phyloP scores from a whole-genome alignment of 1,140 invertebrate genomes.

The Conus ventricosus region DNA sequence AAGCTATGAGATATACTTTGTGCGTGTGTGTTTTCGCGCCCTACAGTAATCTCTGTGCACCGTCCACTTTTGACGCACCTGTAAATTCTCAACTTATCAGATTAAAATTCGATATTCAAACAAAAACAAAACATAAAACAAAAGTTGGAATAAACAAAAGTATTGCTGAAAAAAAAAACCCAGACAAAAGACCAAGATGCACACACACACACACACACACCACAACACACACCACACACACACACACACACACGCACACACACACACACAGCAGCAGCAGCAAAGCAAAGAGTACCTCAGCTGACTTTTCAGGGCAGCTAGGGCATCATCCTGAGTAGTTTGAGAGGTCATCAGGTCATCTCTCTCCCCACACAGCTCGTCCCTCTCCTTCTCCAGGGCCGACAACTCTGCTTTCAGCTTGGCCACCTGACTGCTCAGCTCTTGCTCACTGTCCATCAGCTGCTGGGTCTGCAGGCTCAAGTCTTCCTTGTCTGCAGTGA shows the following conservation, averaged over 20 bases:
- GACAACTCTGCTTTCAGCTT: constrained; percentile 56
- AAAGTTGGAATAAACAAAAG: not conserved
- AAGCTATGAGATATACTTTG: too few species aligned
- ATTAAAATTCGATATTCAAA: too few species aligned
- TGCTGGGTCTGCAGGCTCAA: constrained; percentile 59
- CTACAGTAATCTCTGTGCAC: too few species aligned
- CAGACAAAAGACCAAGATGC: not conserved
- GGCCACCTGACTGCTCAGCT: constrained; percentile 57
- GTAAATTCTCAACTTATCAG: too few species aligned
- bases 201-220: not conserved
- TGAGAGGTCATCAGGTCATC: constrained; percentile 34
- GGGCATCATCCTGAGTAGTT: constrained; percentile 1
- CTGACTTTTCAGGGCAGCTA: not conserved
- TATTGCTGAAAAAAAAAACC: not conserved
- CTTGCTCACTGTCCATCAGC: constrained; percentile 57
- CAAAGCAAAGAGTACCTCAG: constrained; percentile 13
- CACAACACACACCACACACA: not conserved
- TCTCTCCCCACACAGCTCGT: constrained; percentile 41
- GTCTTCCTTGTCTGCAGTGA: constrained; percentile 56
- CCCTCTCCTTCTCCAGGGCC: constrained; percentile 51
- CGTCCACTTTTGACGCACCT: too few species aligned
- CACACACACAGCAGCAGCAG: too few species aligned
- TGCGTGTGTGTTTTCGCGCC: too few species aligned
- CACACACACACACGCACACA: not conserved
- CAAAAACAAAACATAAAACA: too few species aligned